These are phyloP conservation scores for Crepidodera aurea DNA, from an alignment of 2,888 invertebrate species.

Conservation along the genomic window DNA sequence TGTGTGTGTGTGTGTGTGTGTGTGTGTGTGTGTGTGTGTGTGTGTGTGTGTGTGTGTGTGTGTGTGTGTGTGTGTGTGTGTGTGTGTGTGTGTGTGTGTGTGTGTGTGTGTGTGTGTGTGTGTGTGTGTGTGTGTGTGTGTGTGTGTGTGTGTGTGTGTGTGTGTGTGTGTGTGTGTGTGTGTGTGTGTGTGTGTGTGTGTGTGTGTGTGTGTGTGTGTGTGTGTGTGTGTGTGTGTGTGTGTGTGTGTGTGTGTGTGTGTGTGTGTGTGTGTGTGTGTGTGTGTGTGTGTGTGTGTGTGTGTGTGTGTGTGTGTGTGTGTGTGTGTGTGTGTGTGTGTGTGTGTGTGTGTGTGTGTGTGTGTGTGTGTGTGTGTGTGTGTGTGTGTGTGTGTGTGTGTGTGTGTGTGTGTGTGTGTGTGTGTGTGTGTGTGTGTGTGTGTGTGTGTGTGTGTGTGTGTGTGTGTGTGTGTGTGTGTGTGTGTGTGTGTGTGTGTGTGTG, in stretches of 20 bases:
- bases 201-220: not conserved
- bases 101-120: not conserved
- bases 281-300: not conserved
- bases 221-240: not conserved
- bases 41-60: not conserved
- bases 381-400: not conserved
- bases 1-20: not conserved
- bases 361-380: not conserved
- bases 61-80: not conserved
- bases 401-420: not conserved
- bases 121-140: not conserved
- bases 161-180: not conserved
- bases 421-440: not conserved
- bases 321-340: not conserved
- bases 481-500: not conserved
- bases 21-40: not conserved
- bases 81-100: not conserved
- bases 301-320: not conserved
- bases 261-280: not conserved
- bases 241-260: not conserved
- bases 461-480: not conserved
- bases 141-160: not conserved
- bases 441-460: not conserved
- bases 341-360: not conserved
- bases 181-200: not conserved